Conservation (phyloP, 2,797 vertebrate genomes). For the Graptemys geographica region DNA sequence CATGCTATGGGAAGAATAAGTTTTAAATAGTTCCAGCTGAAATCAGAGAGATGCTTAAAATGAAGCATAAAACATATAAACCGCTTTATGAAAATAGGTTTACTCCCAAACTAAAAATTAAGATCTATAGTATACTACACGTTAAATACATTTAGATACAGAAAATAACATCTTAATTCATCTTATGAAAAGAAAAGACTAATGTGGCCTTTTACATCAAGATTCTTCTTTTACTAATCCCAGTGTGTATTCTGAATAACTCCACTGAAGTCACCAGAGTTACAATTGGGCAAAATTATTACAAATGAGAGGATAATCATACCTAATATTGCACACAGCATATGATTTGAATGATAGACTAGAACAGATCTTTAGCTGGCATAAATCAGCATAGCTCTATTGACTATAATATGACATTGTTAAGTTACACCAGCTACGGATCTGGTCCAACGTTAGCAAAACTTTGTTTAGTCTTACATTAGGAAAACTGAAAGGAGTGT, state of each 20-base stretch:
- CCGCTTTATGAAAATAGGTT: slow-evolving; percentile 39
- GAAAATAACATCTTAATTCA: slow-evolving; percentile 9
- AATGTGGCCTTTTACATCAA: neutral
- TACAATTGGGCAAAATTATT: neutral
- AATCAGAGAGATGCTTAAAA: slow-evolving; percentile 49
- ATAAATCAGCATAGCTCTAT: neutral
- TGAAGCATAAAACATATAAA: slow-evolving; percentile 42
- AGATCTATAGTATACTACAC: neutral
- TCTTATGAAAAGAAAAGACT: slow-evolving; percentile 27
- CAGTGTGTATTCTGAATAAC: neutral
- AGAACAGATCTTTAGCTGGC: neutral
- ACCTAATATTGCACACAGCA: neutral
- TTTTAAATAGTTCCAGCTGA: slow-evolving; percentile 24
- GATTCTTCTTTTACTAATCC: neutral
- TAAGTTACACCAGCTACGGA: neutral
- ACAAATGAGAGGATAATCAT: neutral
- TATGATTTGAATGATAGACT: neutral
- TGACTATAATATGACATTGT: neutral
- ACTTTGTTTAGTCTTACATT: slow-evolving; percentile 34
- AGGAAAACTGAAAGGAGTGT: slow-evolving; percentile 16
- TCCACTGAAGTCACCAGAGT: neutral
- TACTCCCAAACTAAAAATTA: slow-evolving; percentile 48
- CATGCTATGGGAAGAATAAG: neutral
- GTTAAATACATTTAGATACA: slow-evolving; percentile 16
- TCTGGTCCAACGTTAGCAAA: neutral